phyloP scores from a whole-genome alignment of 1,140 invertebrate genomes.

The Gryllus bimaculatus region DNA sequence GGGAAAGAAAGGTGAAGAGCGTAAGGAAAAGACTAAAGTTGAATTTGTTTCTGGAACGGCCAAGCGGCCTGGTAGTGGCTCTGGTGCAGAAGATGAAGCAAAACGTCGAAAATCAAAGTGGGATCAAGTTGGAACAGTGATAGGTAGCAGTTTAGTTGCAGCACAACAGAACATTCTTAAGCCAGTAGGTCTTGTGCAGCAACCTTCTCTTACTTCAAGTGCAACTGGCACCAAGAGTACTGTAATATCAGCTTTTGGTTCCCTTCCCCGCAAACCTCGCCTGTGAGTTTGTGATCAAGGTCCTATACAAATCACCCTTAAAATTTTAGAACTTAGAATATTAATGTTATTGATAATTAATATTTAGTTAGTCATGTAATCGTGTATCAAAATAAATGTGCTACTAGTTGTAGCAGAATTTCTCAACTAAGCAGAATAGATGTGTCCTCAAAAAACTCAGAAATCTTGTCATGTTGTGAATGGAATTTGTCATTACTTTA shows the following conservation, averaged over 20 bases:
- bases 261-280: conserved; percentile 68
- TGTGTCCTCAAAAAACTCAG: too few relatives aligned
- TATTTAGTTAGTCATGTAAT: too few relatives aligned
- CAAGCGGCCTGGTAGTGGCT: conserved; percentile 46
- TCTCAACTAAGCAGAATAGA: too few relatives aligned
- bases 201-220: conserved; percentile 59
- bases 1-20: conserved; percentile 38
- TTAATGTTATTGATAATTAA: too few relatives aligned
- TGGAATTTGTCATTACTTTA: too few relatives aligned
- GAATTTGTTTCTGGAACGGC: conserved; percentile 79
- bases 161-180: conserved; percentile 35
- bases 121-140: conserved; percentile 62
- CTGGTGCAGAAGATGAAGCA: conserved; percentile 48
- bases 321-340: not conserved
- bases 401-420: too few relatives aligned
- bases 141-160: conserved; percentile 36
- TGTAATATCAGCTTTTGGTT: conserved; percentile 79
- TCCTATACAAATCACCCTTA: too few relatives aligned
- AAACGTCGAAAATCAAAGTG: conserved; percentile 81
- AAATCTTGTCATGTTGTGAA: too few relatives aligned
- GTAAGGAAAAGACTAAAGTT: conserved; percentile 81
- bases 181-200: conserved; percentile 47
- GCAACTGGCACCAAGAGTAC: conserved; percentile 77
- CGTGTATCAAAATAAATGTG: too few relatives aligned
- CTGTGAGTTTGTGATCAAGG: conserved; percentile 35